Conservation (phyloP, 2,888 invertebrate species). For the Mythimna pallens region DNA sequence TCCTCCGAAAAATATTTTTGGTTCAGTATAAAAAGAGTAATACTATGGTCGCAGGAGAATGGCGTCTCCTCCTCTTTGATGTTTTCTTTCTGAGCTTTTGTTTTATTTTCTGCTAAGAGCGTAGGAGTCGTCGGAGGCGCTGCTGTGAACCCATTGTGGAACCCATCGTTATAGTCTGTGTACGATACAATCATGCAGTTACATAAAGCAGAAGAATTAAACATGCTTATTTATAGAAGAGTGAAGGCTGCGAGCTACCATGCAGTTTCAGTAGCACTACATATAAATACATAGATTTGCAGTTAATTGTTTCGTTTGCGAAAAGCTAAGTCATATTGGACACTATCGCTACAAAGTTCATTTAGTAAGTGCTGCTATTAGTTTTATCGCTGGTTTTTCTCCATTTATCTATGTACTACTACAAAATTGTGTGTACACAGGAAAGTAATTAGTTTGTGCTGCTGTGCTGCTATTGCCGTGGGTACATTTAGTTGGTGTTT, state of each 20-base stretch:
- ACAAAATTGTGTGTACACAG: constrained; percentile 26
- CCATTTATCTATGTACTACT: constrained; percentile 11
- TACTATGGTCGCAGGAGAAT: constrained; percentile 94
- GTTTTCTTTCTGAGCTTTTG: constrained; percentile 79
- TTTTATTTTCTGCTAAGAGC: constrained; percentile 70
- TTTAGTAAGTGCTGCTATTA: background rate
- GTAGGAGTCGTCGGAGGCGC: constrained; percentile 69
- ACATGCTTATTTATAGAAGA: constrained; percentile 63
- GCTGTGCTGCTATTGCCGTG: background rate
- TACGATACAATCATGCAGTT: constrained; percentile 81
- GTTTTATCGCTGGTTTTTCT: background rate
- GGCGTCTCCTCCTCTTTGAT: constrained; percentile 81
- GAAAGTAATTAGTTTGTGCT: constrained; percentile 33
- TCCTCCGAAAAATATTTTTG: constrained; percentile 88
- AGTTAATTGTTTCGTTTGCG: constrained; percentile 43
- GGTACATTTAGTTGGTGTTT: background rate
- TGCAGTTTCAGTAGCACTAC: constrained; percentile 44
- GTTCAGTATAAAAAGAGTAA: constrained; percentile 93
- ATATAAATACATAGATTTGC: constrained; percentile 27
- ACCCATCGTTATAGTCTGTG: constrained; percentile 75
- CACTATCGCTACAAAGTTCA: background rate
- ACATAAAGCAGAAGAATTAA: constrained; percentile 82
- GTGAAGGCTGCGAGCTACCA: constrained; percentile 53
- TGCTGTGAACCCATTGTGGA: constrained; percentile 72
- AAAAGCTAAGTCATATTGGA: constrained; percentile 31